Evolutionary conservation across 1,140 invertebrate genomes (phyloP), one percentile per base, ranked within the genome.

Genomic region (Drosophila auraria): DNA sequence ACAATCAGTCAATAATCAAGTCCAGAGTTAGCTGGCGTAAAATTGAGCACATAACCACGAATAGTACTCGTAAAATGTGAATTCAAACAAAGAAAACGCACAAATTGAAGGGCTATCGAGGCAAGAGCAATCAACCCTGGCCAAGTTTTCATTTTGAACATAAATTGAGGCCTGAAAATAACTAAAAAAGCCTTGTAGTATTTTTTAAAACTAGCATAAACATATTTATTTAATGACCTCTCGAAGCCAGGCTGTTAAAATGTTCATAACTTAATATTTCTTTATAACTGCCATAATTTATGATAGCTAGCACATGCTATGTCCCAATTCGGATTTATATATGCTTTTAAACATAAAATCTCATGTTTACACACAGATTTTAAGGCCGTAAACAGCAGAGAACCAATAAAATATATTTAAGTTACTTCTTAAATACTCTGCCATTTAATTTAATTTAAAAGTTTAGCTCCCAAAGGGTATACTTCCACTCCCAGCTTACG

Each of bases 41-140:
- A 73, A 73, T 73, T 73, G 68, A 51, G 70, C 63, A n/a, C 63
- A 33, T 33, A 72, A 33, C 66, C 30, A 36, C 44, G 17, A 47
- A 17, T 8, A 36, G 15, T 27, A 9, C 53, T 50, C 36, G 68
- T 60, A 12, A 40, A 51, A 23, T 44, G 69, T 30, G 71, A 73
- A 30, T 73, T 61, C 56, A 61, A 74, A 74, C 71, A 74, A 74
- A 53, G 71, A 38, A 60, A 61, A 73, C 69, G 54, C 33, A 8
- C 57, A 60, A 60, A n/a, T 36, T 50, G 44, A 70, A 70, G 44
- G 56, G 65, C 42, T 49, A 23, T 73, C 38, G 30, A 72, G 61
- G 54, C 38, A 27, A 45, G 66, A 45, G 38, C 47, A 40, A 17
- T 49, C 51, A 59, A 38, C 66, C 70, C 65, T 71, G 69, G 44